Base-by-base conservation (phyloP, 2,888 invertebrate species). In the Eristalis pertinax region DNA sequence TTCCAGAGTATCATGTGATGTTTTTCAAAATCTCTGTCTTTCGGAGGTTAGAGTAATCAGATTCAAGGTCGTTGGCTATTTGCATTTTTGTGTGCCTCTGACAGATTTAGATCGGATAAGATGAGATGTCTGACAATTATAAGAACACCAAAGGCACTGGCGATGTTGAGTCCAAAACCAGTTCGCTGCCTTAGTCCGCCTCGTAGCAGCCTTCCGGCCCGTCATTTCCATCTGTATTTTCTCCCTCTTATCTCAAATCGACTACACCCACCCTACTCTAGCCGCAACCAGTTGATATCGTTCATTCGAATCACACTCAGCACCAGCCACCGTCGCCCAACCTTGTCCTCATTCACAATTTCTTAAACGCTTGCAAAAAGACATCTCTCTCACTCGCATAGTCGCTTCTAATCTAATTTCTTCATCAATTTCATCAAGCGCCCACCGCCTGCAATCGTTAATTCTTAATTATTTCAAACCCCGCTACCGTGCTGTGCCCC, bases 401-500 rank as follows among this genome's bases (percentile, higher is more conserved):
- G 26, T 38, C 38, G 56, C 50, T 32, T 26, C 22, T 60, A 60
- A 60, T 60, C 11, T 26, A 13, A 60, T 60, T 58, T 24, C 50
- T 19, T 15, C 19, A 2, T 50, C n/a, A n/a, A 11, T 8, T 19
- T 4, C 22, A 15, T 15, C 26, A 24, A 56, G 8, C 8, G 5
- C 32, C 32, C 15, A 32, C 32, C 70, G 13, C 24, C 38, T 56
- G 32, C 26, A 56, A 67, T 63, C 22, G 72, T 76, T 81, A 73
- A 85, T 73, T 68, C 63, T 32, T 64, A 85, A 76, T 76, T 63
- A 72, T 80, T 73, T 75, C 24, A 58, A 63, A 58, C 74, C n/a
- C 56, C 38, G 29, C 38, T 64, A 65, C n/a, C 7, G 50, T 50
- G n/a, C 11, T 60, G 5, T 24, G 24, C 65, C 68, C 19, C 69